Conservation (phyloP, 2,113 vertebrate species). For the Oenanthe oenanthe region DNA sequence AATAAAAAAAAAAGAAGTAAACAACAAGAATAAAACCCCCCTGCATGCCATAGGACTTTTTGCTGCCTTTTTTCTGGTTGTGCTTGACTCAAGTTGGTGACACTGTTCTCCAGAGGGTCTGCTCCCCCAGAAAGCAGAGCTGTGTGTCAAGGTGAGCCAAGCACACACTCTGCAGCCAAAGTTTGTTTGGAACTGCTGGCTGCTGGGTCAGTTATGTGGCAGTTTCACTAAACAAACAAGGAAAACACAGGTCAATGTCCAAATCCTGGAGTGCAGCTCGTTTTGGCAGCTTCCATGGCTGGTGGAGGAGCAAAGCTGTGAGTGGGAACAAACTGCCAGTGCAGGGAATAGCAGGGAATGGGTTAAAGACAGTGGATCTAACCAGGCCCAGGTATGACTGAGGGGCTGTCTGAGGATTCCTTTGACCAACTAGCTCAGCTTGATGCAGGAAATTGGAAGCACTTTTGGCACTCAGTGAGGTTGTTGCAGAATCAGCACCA, state of each 20-base stretch:
- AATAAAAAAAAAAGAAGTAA: too few species aligned
- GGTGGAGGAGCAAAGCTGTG: neutral
- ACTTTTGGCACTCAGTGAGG: neutral
- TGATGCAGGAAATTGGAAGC: neutral
- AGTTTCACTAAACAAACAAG: conserved; percentile 63
- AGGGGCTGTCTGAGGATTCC: neutral
- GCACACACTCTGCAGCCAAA: neutral
- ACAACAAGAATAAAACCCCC: too few species aligned
- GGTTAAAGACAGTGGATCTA: neutral
- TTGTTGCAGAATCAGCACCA: conserved; percentile 2
- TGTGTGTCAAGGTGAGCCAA: conserved; percentile 24
- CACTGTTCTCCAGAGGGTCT: neutral
- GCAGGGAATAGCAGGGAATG: neutral
- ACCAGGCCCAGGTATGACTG: neutral
- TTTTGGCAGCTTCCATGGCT: neutral
- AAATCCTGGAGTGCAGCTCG: neutral
- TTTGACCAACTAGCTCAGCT: neutral
- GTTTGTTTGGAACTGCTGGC: conserved; percentile 12
- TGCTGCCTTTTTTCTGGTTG: neutral
- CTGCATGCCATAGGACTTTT: neutral
- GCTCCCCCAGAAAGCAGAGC: neutral
- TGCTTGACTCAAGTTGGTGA: neutral
- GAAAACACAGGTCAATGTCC: conserved; percentile 59
- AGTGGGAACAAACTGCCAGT: neutral
- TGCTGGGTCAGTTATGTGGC: neutral